Evolutionary conservation across 2,113 vertebrate genomes (phyloP).

Genomic region (Morphnarchus princeps): DNA sequence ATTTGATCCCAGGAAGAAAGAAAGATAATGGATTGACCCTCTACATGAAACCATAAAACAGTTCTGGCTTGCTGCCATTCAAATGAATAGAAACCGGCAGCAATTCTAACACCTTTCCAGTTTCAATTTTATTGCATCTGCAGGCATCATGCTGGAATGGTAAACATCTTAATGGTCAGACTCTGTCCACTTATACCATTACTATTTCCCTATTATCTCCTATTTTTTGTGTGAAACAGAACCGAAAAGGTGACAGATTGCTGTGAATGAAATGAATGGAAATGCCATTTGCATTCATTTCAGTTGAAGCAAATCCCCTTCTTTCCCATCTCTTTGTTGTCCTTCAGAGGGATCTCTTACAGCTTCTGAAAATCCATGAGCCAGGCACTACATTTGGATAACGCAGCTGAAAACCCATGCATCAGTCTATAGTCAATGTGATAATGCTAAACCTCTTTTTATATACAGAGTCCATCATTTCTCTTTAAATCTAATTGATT

Average conservation of each 20-base stretch:
- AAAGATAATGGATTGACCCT: constrained; percentile 74
- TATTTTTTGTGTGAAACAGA: constrained; percentile 58
- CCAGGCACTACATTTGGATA: constrained; percentile 27
- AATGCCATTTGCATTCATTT: constrained; percentile 69
- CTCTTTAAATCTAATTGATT: constrained; percentile 40
- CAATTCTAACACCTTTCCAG: constrained; percentile 71
- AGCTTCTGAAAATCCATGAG: constrained; percentile 45
- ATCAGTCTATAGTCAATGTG: background rate
- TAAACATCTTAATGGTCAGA: constrained; percentile 78
- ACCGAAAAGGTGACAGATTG: constrained; percentile 72
- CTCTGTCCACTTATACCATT: constrained; percentile 67
- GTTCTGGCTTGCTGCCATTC: constrained; percentile 71
- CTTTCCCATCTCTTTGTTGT: constrained; percentile 51
- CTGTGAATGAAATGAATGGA: constrained; percentile 61
- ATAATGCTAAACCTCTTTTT: constrained; percentile 33
- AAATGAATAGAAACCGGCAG: constrained; percentile 75
- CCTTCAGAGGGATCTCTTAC: constrained; percentile 37
- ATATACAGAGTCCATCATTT: background rate
- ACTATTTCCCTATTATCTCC: constrained; percentile 68
- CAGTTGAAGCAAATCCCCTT: background rate
- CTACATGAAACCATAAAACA: constrained; percentile 58
- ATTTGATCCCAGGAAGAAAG: constrained; percentile 67
- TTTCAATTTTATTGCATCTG: constrained; percentile 76
- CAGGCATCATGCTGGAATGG: constrained; percentile 67
- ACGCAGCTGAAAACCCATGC: background rate